Evolutionary conservation across 37 sponge, comb jelly and placozoan genomes (phyloP).

Genomic region (Beroe ovata): DNA sequence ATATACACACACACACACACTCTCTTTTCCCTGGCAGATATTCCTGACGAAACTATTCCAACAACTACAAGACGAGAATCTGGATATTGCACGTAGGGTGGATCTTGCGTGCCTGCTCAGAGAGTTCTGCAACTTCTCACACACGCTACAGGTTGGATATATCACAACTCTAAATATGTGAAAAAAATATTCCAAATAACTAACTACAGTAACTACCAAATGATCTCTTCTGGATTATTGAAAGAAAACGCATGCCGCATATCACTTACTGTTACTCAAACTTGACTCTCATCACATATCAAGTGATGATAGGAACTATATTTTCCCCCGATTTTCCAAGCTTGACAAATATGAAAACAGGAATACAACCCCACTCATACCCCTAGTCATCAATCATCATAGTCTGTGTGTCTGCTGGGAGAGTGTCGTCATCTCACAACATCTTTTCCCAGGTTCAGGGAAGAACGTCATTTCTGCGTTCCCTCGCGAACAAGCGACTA

Average conservation of each 20-base stretch:
- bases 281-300: too few species aligned
- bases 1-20: too few species aligned
- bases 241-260: too few species aligned
- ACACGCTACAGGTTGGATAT: constrained; percentile 49
- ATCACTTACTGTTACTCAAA: too few species aligned
- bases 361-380: not conserved
- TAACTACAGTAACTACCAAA: not conserved
- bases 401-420: not conserved
- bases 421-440: too few species aligned
- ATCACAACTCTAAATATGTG: not conserved
- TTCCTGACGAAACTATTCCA: constrained; percentile 58
- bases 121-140: constrained; percentile 54
- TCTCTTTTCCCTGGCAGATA: constrained; percentile 25
- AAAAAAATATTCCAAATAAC: not conserved
- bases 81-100: constrained; percentile 8
- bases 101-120: constrained; percentile 36
- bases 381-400: too few species aligned
- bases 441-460: constrained; percentile 66
- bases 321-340: too few species aligned
- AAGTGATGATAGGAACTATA: too few species aligned
- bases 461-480: constrained; percentile 22
- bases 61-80: constrained; percentile 65
- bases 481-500: constrained; percentile 26
- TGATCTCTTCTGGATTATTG: not conserved
- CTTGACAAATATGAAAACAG: too few species aligned